A percentile compares a stretch with the other conserved stretches of the same genome.
Conservation (phyloP, 2,797 vertebrate genomes). For the Xenops minutus region DNA sequence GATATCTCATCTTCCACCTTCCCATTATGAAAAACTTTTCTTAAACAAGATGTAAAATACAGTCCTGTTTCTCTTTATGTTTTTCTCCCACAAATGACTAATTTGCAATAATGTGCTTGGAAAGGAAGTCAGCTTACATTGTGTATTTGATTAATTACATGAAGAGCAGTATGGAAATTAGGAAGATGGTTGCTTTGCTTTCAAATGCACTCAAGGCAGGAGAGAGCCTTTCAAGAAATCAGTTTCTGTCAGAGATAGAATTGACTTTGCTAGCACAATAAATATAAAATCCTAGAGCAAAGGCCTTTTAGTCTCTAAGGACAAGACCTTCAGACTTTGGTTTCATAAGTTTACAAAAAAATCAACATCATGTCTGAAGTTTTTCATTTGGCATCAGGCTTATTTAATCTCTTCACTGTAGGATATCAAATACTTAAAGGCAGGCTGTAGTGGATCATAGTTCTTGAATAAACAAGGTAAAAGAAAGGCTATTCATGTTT, state of each 20-base stretch:
- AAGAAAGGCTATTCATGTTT: constrained; percentile 25
- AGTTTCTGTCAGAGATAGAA: neutral
- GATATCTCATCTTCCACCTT: neutral
- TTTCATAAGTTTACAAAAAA: constrained; percentile 39
- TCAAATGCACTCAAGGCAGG: neutral
- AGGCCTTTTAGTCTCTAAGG: constrained; percentile 27
- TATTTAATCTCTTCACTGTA: constrained; percentile 37
- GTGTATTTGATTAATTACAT: constrained; percentile 48
- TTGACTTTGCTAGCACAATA: constrained; percentile 42
- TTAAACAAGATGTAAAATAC: neutral
- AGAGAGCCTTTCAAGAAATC: constrained; percentile 25
- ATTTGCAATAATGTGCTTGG: neutral
- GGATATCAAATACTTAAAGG: constrained; percentile 19
- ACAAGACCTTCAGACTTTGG: constrained; percentile 37
- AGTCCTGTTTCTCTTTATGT: neutral
- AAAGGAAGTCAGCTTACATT: constrained; percentile 20
- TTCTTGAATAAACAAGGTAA: constrained; percentile 47
- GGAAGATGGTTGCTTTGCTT: neutral
- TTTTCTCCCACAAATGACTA: neutral
- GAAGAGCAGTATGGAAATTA: constrained; percentile 25
- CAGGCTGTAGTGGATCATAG: constrained; percentile 13
- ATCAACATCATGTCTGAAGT: neutral
- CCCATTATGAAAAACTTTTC: neutral
- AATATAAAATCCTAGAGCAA: constrained; percentile 44
- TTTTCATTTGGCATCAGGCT: constrained; percentile 13